Evolutionary conservation across 1,140 invertebrate genomes (phyloP), one percentile per base, ranked within the genome.

Genomic region (Pseudomyrmex gracilis): DNA sequence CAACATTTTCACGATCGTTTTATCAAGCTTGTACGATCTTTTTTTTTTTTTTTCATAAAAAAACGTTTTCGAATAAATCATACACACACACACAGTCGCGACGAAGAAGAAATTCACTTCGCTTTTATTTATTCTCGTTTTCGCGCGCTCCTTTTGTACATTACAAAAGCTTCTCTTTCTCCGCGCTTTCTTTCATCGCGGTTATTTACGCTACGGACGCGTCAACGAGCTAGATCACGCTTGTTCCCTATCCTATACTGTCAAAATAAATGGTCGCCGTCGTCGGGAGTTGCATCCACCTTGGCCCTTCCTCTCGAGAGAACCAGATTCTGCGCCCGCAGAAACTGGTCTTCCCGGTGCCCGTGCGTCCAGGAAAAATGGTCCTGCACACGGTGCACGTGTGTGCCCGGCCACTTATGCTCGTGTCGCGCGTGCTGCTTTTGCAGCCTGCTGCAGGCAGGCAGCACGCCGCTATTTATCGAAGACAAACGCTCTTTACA

Each of bases 251-350:
- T 83, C 53, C 61, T 77, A 34, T 24, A 78, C 61, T 84, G 77
- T 84, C 77, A 82, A 84, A 84, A 84, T 84, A 83, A 82, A 84
- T 84, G 74, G 83, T 71, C 57, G 71, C 71, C 76, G 57, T 80
- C 76, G 76, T 84, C 83, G 83, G 76, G 71, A 84, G 83, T 82
- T 84, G 53, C 83, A 49, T 55, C 43, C 83, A 71, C 66, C 66
- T 70, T 22, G 73, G 49, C 82, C 45, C 74, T 80, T 57, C 58
- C 67, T 84, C 77, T 82, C 76, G 47, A 71, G 66, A 71, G 53
- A 84, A 84, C 83, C 83, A 82, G 83, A 78, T 60, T 82, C n/a
- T n/a, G n/a, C 66, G 45, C 20, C 15, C 58, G 83, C 66, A 70
- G 76, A 77, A 84, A 84, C 83, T 84, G 76, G 83, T 84, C 83